phyloP scores from a whole-genome alignment of 2,797 vertebrate species.

The Molossus alvarezi region DNA sequence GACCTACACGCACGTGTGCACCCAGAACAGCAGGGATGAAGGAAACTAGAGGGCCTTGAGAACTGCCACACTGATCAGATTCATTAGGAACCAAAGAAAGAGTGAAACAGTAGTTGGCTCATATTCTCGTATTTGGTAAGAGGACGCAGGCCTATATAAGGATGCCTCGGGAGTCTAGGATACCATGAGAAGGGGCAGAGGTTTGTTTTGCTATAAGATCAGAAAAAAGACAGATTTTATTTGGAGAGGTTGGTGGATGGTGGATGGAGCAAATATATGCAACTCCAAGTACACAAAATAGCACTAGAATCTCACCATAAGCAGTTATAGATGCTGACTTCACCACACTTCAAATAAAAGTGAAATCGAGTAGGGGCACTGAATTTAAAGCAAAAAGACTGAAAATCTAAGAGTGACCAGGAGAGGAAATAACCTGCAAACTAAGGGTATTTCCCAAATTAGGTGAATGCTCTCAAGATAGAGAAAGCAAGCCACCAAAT shows the following conservation, averaged over 20 bases:
- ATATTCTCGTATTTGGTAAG: background rate
- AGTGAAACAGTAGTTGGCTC: background rate
- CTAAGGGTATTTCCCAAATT: background rate
- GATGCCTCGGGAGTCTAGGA: background rate
- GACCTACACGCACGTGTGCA: background rate
- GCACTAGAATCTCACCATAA: background rate
- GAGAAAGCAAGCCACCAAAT: background rate
- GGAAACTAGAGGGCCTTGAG: background rate
- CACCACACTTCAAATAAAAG: background rate
- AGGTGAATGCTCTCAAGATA: background rate
- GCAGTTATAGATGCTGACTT: background rate
- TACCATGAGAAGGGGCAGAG: background rate
- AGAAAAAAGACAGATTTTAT: background rate
- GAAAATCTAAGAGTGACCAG: background rate
- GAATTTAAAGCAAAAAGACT: conserved; percentile 35
- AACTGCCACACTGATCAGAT: background rate
- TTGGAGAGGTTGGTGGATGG: background rate
- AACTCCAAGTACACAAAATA: background rate
- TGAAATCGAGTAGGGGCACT: background rate
- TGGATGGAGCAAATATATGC: background rate
- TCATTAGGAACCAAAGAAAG: background rate
- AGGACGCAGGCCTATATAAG: background rate
- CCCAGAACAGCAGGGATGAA: background rate
- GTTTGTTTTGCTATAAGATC: background rate
- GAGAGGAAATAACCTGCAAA: conserved; percentile 7